Conservation (phyloP, 2,888 invertebrate species). For the Mimumesa dahlbomi region DNA sequence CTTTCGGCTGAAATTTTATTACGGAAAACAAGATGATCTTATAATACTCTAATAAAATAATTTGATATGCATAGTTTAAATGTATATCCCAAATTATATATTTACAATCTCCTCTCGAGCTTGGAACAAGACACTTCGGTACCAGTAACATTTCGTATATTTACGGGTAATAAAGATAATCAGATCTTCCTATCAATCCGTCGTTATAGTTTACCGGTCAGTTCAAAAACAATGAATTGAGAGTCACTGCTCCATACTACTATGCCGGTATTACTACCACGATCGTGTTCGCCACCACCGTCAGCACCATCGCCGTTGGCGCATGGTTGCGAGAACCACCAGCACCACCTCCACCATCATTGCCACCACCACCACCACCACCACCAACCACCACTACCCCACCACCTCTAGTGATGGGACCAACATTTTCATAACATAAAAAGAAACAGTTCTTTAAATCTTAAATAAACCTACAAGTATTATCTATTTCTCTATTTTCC, state of each 20-base stretch:
- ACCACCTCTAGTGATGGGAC: slow-evolving; percentile 1
- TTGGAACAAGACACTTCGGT: no score
- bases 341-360: slow-evolving; percentile 11
- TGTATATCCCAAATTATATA: no score
- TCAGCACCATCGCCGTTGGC: slow-evolving; percentile 16
- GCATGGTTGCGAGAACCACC: slow-evolving; percentile 17
- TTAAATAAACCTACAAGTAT: no score
- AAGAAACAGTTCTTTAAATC: not conserved
- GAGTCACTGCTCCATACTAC: slow-evolving; percentile 14
- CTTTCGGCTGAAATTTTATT: slow-evolving; percentile 11
- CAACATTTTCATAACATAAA: not conserved
- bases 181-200: no score
- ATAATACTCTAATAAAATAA: no score
- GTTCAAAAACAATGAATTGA: not conserved
- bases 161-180: not conserved
- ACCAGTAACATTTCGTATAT: not conserved
- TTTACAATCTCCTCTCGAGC: no score
- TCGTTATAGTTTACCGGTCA: no score
- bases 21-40: slow-evolving; percentile 12
- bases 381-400: not conserved
- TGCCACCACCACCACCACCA: not conserved
- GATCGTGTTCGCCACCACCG: slow-evolving; percentile 7
- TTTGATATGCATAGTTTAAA: no score
- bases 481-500: no score
- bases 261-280: slow-evolving; percentile 17